A percentile compares a stretch with the other conserved stretches of the same genome.
These are phyloP conservation scores for Progne subis DNA, from an alignment of 2,113 vertebrate species.

Conservation along the genomic window DNA sequence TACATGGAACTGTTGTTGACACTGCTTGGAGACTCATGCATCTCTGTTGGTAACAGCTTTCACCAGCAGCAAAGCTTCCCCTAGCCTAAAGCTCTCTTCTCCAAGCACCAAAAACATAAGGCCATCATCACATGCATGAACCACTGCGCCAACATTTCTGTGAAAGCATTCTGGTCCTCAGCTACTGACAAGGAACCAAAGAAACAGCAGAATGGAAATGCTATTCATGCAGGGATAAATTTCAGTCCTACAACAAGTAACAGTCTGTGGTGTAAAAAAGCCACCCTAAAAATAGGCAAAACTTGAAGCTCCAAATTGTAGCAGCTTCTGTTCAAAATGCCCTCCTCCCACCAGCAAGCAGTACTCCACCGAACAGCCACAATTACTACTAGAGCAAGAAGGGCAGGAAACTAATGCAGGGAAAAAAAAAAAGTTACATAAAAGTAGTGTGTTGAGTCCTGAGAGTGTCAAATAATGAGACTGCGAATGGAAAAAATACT, in stretches of 20 bases:
- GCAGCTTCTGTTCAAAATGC: not conserved
- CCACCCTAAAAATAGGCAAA: not conserved
- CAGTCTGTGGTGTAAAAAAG: not conserved
- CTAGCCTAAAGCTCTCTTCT: not conserved
- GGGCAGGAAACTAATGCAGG: not conserved
- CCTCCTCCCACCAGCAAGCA: not conserved
- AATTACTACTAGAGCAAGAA: not conserved
- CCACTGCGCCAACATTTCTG: not conserved
- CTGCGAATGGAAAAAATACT: fast-evolving
- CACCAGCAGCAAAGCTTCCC: not conserved
- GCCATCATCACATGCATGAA: not conserved
- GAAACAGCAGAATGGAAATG: not conserved
- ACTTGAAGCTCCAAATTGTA: not conserved
- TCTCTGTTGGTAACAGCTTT: not conserved
- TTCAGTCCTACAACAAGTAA: not conserved
- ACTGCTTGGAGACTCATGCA: not conserved
- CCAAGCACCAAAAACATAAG: not conserved
- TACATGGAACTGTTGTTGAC: not conserved
- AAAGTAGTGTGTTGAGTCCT: not conserved
- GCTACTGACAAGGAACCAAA: not conserved
- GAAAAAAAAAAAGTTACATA: not conserved
- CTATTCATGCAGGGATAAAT: not conserved
- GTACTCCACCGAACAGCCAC: not conserved
- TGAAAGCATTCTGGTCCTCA: not conserved
- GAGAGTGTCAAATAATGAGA: not conserved